These are phyloP conservation scores for Agapostemon virescens DNA, from an alignment of 2,888 invertebrate species.

Conservation along the genomic window DNA sequence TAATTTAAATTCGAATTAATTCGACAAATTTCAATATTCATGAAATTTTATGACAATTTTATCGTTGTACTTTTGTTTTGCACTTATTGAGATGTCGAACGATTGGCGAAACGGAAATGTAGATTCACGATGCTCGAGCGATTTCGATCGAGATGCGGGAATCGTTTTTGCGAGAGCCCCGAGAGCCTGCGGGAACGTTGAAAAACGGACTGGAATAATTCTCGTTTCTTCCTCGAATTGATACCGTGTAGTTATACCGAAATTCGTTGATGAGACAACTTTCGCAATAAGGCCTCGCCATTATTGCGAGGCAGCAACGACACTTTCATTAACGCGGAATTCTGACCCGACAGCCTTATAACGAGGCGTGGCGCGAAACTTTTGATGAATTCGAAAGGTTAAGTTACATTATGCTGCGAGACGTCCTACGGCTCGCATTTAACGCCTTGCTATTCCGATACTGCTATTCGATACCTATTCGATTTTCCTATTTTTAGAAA, in stretches of 20 bases:
- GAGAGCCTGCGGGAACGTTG: background rate
- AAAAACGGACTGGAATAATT: background rate
- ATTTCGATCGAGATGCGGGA: background rate
- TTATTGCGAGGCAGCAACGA: constrained; percentile 13
- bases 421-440: background rate
- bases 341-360: constrained; percentile 37
- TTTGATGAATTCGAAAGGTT: constrained; percentile 32
- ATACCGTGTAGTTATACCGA: background rate
- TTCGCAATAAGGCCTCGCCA: constrained; percentile 50
- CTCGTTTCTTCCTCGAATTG: background rate
- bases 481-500: background rate
- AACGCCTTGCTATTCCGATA: background rate
- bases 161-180: no score
- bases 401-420: background rate
- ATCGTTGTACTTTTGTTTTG: background rate
- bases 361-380: constrained; percentile 43
- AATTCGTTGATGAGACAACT: constrained; percentile 57
- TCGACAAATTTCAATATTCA: background rate
- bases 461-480: background rate
- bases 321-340: constrained; percentile 37
- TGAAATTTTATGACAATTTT: background rate
- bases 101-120: background rate
- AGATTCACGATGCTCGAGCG: background rate
- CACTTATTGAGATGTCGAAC: background rate
- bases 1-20: background rate